Base-by-base conservation (phyloP, 2,888 invertebrate genomes). In the Nezara viridula region DNA sequence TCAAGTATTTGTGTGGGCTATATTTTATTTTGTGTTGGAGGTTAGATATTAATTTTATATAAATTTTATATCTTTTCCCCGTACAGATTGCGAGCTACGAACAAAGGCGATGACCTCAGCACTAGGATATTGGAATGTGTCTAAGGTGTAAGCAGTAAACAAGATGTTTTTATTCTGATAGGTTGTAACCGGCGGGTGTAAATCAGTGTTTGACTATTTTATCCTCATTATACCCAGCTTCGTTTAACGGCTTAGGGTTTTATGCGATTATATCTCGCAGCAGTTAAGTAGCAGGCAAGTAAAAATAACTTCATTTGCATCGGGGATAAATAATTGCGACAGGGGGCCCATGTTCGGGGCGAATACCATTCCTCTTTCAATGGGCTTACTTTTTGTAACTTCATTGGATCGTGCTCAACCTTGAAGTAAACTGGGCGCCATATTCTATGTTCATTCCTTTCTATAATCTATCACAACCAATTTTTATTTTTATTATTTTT, bases 301-400 rank as follows among this genome's bases (percentile, higher is more conserved):
- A 73, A 73, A 73, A 73, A 73, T 73, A 73, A 73, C 66, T 73
- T 73, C 66, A 73, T 73, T 73, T 73, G 66, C 66, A 73, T 73
- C 37, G 66, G 66, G 32, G 66, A 73, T 73, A 73, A 73, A 73
- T 73, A 73, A 73, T 73, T 73, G 66, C 19, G 66, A 73, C 32
- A 73, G 66, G 66, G 66, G 1, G 32, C 66, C n/a, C 66, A 19
- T 19, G 66, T 37, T 73, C 19, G 6, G 16, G 21, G 32, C 32
- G 66, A 73, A 73, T 73, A 73, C 27, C 66, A 37, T 73, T 19
- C 32, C 66, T 37, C 1, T 2, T 73, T 73, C 32, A 37, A 73
- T 73, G 37, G 66, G 19, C 37, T 73, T 37, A 73, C 32, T 73
- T 73, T 73, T 32, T 19, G 32, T 73, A 7, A 1, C 32, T 32